Percentiles rank a stretch among this genome's conserved stretches.
Conservation (phyloP, 2,797 vertebrate genomes). For the Eurystomus glaucurus region DNA sequence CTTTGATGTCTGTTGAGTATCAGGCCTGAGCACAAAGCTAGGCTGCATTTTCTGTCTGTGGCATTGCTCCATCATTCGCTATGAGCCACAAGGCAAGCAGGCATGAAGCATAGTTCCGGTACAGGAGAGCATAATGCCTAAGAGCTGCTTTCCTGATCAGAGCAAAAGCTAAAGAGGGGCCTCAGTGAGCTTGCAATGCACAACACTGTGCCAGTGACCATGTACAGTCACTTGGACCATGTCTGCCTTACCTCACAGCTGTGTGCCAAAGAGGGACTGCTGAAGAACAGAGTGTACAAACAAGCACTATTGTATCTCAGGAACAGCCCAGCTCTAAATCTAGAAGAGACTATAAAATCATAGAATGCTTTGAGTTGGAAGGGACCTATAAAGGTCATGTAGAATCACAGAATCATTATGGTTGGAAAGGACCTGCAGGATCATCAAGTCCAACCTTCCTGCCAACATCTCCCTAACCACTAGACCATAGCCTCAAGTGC, state of each 20-base stretch:
- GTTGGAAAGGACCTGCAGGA: too few species aligned
- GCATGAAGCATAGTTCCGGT: rapidly evolving
- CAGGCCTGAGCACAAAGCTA: not conserved
- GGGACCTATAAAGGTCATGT: not conserved
- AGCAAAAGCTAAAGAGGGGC: not conserved
- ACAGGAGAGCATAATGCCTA: not conserved
- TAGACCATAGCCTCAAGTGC: too few species aligned
- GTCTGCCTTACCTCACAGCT: too few species aligned
- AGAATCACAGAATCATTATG: too few species aligned
- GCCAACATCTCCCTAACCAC: too few species aligned
- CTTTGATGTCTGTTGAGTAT: not conserved
- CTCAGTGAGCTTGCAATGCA: not conserved
- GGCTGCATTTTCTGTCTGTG: not conserved
- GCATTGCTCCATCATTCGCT: rapidly evolving
- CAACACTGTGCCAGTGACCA: rapidly evolving
- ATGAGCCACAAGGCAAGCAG: rapidly evolving
- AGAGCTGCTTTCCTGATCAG: too few species aligned
- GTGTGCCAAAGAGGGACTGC: rapidly evolving
- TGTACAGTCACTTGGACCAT: rapidly evolving
- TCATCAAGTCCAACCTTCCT: not conserved
- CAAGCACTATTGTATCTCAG: rapidly evolving
- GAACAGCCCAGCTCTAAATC: too few species aligned
- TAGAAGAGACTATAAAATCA: not conserved
- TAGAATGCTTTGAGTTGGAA: not conserved
- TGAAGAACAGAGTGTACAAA: not conserved